phyloP scores from a whole-genome alignment of 2,797 vertebrate genomes.

The Siniperca undulata region DNA sequence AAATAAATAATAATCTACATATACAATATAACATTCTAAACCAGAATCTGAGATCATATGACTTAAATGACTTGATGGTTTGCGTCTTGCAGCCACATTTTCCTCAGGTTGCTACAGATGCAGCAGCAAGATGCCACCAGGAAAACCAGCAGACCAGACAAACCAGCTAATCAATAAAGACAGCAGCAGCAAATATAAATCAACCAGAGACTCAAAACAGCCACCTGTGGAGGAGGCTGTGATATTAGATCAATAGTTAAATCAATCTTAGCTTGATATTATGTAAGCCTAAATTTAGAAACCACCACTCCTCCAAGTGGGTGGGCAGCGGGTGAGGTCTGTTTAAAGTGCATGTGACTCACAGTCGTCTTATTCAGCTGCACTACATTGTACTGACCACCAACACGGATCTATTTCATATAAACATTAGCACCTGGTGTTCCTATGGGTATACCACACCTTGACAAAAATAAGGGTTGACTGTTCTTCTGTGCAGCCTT shows the following conservation, averaged over 20 bases:
- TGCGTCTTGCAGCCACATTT: conserved; percentile 12
- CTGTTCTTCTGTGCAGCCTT: conserved; percentile 32
- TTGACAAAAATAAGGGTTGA: conserved; percentile 51
- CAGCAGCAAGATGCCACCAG: conserved; percentile 16
- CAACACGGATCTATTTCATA: conserved; percentile 37
- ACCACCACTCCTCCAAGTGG: conserved; percentile 5
- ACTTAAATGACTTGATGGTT: neutral
- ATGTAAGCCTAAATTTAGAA: conserved; percentile 32
- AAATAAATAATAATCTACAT: neutral
- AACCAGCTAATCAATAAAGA: conserved; percentile 57
- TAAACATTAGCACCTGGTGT: conserved; percentile 53
- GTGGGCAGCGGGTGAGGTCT: neutral
- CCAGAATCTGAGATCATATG: neutral
- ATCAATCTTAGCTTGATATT: conserved; percentile 38
- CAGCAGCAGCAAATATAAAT: conserved; percentile 56
- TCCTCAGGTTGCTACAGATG: neutral
- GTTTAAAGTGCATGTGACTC: conserved; percentile 45
- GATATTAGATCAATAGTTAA: conserved; percentile 54
- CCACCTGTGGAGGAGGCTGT: conserved; percentile 44
- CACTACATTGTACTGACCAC: neutral
- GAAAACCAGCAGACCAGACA: conserved; percentile 45
- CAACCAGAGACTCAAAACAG: conserved; percentile 36
- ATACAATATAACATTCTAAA: neutral
- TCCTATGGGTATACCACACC: conserved; percentile 59
- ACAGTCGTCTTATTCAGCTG: conserved; percentile 26